A percentile compares a stretch with the other conserved stretches of the same genome.
These are phyloP conservation scores for Rambutsinella grinnellia DNA, from an alignment of 2,888 invertebrate species.

Conservation along the genomic window DNA sequence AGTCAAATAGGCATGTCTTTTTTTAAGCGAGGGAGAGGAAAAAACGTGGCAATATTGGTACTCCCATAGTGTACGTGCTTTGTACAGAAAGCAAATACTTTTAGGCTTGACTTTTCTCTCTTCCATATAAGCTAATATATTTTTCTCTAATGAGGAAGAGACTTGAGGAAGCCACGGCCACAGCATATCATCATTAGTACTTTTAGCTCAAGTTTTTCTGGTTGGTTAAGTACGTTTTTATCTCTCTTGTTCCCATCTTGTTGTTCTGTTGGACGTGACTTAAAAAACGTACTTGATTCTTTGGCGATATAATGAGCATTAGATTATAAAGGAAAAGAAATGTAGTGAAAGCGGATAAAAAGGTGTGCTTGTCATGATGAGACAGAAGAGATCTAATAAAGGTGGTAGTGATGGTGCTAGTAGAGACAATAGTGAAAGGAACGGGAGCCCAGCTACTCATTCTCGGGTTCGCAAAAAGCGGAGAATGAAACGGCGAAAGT, in stretches of 20 bases:
- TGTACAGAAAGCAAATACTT: too few species aligned
- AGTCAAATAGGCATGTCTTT: too few species aligned
- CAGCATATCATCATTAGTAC: slow-evolving; percentile 41
- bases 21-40: too few species aligned
- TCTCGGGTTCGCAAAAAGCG: slow-evolving; percentile 9
- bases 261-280: too few species aligned
- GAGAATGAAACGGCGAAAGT: slow-evolving; percentile 23
- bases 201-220: too few species aligned
- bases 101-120: slow-evolving; percentile 13
- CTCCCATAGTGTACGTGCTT: not conserved
- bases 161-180: too few species aligned
- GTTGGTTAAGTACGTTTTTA: slow-evolving; percentile 32
- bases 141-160: slow-evolving; percentile 43
- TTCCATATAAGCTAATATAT: slow-evolving; percentile 13
- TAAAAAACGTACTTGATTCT: too few species aligned
- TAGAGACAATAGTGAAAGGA: not conserved
- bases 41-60: too few species aligned
- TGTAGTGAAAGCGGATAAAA: not conserved
- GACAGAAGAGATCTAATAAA: not conserved
- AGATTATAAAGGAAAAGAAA: not conserved
- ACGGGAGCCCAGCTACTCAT: too few species aligned
- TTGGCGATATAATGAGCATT: too few species aligned
- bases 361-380: not conserved
- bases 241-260: too few species aligned
- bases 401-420: not conserved